Evolutionary conservation across 1,140 invertebrate species (phyloP), one percentile per base, ranked within the genome.

Genomic region (Ooceraea biroi): DNA sequence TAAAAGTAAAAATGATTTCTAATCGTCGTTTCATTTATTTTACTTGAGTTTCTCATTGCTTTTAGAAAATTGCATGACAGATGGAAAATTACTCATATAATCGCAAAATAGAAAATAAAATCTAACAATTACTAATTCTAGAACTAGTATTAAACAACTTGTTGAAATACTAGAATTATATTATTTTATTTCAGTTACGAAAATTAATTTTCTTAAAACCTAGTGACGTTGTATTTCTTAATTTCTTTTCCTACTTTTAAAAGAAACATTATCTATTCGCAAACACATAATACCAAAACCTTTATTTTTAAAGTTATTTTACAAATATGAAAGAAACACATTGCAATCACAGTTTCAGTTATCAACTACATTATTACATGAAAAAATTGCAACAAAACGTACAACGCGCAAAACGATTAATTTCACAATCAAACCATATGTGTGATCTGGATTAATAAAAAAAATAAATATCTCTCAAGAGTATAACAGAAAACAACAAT

Each of bases 11-110:
- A n/a, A n/a, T n/a, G n/a, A n/a, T n/a, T n/a, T n/a, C n/a, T n/a
- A n/a, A n/a, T n/a, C n/a, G n/a, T 68, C n/a, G 14, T 27, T 69
- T 69, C 41, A 8, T 4, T 60, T 22, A 65, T 68, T 25, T 68
- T 27, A 46, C n/a, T n/a, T n/a, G n/a, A n/a, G n/a, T n/a, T n/a
- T n/a, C n/a, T n/a, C n/a, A n/a, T n/a, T n/a, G n/a, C n/a, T n/a
- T n/a, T n/a, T n/a, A n/a, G n/a, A n/a, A n/a, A n/a, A n/a, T n/a
- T n/a, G n/a, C n/a, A n/a, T n/a, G n/a, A n/a, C n/a, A n/a, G n/a
- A n/a, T n/a, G n/a, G n/a, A n/a, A n/a, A n/a, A n/a, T n/a, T 25
- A 25, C 48, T 7, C n/a, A 25, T 68, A 5, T 48, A 27, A 46
- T 11, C 2, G 3, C 41, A n/a, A n/a, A n/a, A n/a, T n/a, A 66